phyloP scores from a whole-genome alignment of 2,113 vertebrate species.

The Ammodytes dubius region DNA sequence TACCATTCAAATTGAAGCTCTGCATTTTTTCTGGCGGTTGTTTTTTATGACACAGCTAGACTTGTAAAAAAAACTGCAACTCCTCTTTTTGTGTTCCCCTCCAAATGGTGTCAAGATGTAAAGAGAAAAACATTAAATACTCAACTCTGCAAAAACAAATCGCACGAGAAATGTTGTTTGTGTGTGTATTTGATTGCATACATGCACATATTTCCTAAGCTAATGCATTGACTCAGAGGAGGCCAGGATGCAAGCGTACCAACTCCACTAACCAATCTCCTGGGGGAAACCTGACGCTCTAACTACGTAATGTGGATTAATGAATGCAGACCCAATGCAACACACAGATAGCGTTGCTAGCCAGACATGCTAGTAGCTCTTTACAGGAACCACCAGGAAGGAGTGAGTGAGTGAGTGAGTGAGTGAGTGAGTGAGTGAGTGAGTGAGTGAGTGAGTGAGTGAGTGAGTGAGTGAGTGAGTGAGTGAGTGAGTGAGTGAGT shows the following conservation, averaged over 20 bases:
- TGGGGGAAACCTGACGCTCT: not conserved
- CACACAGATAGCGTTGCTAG: not conserved
- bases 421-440: too few relatives aligned
- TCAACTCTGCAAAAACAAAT: too few relatives aligned
- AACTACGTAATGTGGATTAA: not conserved
- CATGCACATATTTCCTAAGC: not conserved
- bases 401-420: too few relatives aligned
- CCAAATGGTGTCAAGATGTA: not conserved
- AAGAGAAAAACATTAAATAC: not conserved
- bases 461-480: too few relatives aligned
- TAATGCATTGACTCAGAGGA: not conserved
- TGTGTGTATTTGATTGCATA: not conserved
- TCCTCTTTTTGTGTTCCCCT: not conserved
- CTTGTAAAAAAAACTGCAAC: not conserved
- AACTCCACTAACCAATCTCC: not conserved
- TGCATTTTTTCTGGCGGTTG: not conserved
- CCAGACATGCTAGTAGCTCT: not conserved
- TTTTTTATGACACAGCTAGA: not conserved
- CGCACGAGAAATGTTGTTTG: too few relatives aligned
- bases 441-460: too few relatives aligned
- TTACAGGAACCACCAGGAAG: not conserved
- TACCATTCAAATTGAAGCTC: not conserved
- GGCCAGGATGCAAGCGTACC: not conserved
- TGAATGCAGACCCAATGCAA: not conserved
- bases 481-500: too few relatives aligned